Conservation (phyloP, 2,113 vertebrate species). For the Crotalus tigris region DNA sequence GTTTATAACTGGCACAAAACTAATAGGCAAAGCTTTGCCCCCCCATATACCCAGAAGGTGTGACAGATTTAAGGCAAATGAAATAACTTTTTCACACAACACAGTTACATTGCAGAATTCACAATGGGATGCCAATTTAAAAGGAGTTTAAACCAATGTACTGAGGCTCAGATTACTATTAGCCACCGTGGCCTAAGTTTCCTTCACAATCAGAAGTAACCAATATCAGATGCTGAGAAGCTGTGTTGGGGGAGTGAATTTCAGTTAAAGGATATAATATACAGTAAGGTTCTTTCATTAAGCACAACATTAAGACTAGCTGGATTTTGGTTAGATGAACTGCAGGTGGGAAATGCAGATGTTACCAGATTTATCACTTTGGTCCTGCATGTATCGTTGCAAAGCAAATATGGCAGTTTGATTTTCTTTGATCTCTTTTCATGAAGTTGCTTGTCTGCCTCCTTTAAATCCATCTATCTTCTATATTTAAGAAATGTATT, state of each 20-base stretch:
- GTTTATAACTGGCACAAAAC: background rate
- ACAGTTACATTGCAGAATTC: background rate
- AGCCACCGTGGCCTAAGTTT: background rate
- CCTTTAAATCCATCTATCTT: background rate
- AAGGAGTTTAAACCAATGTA: background rate
- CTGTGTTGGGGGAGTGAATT: background rate
- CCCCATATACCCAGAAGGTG: background rate
- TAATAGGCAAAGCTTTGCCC: background rate
- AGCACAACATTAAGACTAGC: background rate
- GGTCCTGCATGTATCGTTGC: background rate
- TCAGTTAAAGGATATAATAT: background rate
- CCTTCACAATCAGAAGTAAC: background rate
- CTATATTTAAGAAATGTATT: background rate
- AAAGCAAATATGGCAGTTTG: background rate
- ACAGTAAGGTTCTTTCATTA: background rate
- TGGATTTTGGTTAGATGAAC: background rate
- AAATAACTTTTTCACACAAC: background rate
- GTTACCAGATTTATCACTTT: background rate
- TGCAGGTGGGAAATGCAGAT: background rate
- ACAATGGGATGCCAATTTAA: background rate
- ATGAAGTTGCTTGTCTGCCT: too few relatives aligned
- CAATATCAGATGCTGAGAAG: background rate
- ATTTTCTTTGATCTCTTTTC: background rate
- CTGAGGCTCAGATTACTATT: background rate
- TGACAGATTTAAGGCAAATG: background rate